Base-by-base conservation (phyloP, 2,113 vertebrate genomes). In the Gasterosteus nipponicus region DNA sequence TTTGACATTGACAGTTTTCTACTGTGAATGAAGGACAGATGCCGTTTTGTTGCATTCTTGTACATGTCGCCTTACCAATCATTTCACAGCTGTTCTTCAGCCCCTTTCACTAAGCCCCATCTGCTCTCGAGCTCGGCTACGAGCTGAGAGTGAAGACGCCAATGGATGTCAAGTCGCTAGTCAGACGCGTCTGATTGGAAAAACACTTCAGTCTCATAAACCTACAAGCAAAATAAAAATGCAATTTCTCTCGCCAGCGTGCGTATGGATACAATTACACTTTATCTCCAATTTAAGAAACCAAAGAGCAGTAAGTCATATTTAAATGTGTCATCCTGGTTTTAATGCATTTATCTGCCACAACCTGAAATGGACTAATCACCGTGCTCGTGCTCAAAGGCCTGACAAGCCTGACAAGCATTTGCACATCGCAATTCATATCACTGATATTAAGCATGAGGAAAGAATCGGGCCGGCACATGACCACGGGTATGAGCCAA, bases 11-110 rank as follows among this genome's bases (percentile, higher is more conserved):
- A 59, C 66, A 39, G 57, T 51, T 81, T 78, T 77, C 58, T 56
- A 56, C 47, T 39, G 38, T 11, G 22, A 22, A 46, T 59, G 57
- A 77, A 18, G 47, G 66, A 69, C 80, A 80, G 83, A 78, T 82
- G 83, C 75, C 62, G 64, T 75, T 75, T 85, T 74, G 61, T 62
- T 42, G 77, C n/a, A 22, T 47, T 70, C 54, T 39, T 75, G 73
- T 77, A 12, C 46, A 67, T 56, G 71, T 86, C 82, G 82, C 81
- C 65, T 82, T 75, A 60, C 47, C 77, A 65, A 78, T 82, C 59
- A 71, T 69, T 44, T 33, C 74, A 58, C 80, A 89, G 82, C 82
- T 89, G 87, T 74, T 85, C 44, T 72, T 63, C 69, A 68, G 62
- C 61, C 69, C 16, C 51, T 39, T 71, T 69, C 63, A 47, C 57